Base-by-base conservation (phyloP, 1,140 invertebrate genomes). In the Fopius arisanus region DNA sequence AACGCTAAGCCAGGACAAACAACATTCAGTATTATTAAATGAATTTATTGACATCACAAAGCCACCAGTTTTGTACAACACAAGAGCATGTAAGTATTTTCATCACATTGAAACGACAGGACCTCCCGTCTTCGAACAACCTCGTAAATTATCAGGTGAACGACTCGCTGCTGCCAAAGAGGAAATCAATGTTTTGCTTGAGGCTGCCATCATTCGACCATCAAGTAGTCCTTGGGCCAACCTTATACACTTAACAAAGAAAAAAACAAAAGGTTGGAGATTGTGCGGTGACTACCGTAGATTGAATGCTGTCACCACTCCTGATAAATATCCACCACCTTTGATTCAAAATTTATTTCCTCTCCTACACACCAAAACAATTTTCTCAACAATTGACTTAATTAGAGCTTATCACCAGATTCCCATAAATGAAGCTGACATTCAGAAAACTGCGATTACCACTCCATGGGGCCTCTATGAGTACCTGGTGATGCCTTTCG, bases 321-420 rank as follows among this genome's bases (percentile, higher is more conserved):
- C 76, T 1, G 82, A 86, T 68, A 28, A 72, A 2, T 85, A 80
- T 68, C 81, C 79, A 51, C 67, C 84, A 7, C 78, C 80, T 0
- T 14, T 43, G 23, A 70, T 78, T n/a, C 48, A 88, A 31, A 82
- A 87, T 43, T 72, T 75, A 7, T 73, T 89, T 16, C 78, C 83
- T 69, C 68, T 43, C 1, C 37, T 89, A n/a, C 63, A 65, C 1
- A 81, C 79, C 0, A 54, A 78, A 5, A 75, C 54, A 3, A 80
- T 77, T 31, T 88, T 89, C 63, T 75, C 80, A 5, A 75, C 79
- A 0, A 41, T 90, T 0, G 88, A 90, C 78, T 51, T 88, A 3
- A 67, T 63, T 0, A 78, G 75, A 10, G 88, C 87, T 0, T 90
- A 86, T 73, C 83, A 82, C 77, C 88, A 90, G 73, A 76, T 90